A percentile compares a stretch with the other conserved stretches of the same genome.
phyloP scores from a whole-genome alignment of 2,113 vertebrate genomes.

The Tragelaphus buxtoni region DNA sequence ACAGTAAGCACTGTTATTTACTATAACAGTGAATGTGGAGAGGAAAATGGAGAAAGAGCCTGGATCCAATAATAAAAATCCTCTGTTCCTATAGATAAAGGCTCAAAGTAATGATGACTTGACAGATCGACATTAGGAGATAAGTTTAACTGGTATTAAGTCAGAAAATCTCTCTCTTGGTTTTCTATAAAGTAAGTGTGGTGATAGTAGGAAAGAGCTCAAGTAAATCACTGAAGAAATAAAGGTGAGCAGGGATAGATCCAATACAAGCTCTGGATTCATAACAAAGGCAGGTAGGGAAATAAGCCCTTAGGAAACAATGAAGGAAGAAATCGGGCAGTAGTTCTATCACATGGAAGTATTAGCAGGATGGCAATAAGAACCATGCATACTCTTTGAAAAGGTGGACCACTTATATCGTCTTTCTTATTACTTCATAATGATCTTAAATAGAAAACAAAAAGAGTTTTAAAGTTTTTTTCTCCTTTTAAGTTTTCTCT shows the following conservation, averaged over 20 bases:
- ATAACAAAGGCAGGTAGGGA: neutral
- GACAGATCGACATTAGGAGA: neutral
- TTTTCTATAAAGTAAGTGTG: neutral
- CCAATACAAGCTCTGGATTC: neutral
- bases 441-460: neutral
- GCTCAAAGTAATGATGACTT: neutral
- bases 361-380: neutral
- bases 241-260: neutral
- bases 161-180: neutral
- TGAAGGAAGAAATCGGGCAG: neutral
- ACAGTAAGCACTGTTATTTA: constrained; percentile 3
- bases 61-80: constrained; percentile 6
- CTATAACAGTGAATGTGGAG: neutral
- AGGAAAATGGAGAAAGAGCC: neutral
- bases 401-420: neutral
- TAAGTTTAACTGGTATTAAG: neutral
- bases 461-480: neutral
- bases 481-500: neutral
- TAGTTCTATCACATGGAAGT: neutral
- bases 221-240: neutral
- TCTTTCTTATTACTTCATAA: neutral
- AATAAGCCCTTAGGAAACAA: neutral
- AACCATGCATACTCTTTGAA: neutral
- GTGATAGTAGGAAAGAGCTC: neutral
- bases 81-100: neutral